These are phyloP conservation scores for Drosophila fulvimacula DNA, from an alignment of 2,888 invertebrate genomes.

Conservation along the genomic window DNA sequence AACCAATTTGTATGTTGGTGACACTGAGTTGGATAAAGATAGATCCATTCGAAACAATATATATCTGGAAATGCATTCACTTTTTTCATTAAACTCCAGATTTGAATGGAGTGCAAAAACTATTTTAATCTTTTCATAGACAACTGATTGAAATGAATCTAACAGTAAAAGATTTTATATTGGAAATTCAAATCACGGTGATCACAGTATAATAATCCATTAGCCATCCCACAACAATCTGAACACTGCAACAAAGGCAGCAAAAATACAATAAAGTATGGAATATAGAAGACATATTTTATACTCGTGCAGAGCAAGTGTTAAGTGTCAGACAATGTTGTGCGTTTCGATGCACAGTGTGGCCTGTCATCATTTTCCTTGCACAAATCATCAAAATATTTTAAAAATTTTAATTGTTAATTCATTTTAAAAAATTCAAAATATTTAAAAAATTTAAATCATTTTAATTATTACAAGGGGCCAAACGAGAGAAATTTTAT, in stretches of 20 bases:
- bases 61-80: too few species aligned
- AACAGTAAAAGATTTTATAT: background rate
- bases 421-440: too few species aligned
- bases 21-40: background rate
- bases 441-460: too few species aligned
- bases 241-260: constrained; percentile 1
- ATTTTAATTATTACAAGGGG: too few species aligned
- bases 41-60: background rate
- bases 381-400: too few species aligned
- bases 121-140: background rate
- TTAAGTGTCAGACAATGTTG: constrained; percentile 37
- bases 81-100: too few species aligned
- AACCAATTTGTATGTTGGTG: background rate
- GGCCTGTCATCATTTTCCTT: background rate
- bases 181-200: background rate
- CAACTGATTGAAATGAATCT: background rate
- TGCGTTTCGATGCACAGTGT: background rate
- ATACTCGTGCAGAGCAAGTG: constrained; percentile 46
- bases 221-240: constrained; percentile 20
- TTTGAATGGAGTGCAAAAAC: too few species aligned
- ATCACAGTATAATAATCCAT: constrained; percentile 45
- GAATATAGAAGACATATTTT: constrained; percentile 34
- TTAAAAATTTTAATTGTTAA: too few species aligned
- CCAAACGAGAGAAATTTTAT: too few species aligned
- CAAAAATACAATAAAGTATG: constrained; percentile 1